phyloP scores from a whole-genome alignment of 1,140 invertebrate species.

The Lasioglossum baleicum region DNA sequence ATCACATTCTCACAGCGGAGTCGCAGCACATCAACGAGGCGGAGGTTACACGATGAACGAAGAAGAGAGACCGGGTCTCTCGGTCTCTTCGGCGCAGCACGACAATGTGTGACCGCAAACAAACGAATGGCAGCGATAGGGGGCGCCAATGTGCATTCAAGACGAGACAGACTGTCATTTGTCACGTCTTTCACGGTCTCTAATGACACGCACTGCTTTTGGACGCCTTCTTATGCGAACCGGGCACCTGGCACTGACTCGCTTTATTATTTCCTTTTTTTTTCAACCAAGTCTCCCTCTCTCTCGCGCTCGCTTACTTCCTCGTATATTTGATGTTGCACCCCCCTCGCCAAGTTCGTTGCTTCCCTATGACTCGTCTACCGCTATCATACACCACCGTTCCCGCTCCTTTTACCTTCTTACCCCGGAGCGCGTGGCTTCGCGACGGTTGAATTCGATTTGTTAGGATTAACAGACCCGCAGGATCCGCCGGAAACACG shows the following conservation, averaged over 20 bases:
- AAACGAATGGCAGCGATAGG: slow-evolving; percentile 79
- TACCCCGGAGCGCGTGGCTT: slow-evolving; percentile 18
- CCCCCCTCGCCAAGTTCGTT: slow-evolving; percentile 8
- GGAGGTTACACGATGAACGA: slow-evolving; percentile 54
- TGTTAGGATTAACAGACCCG: slow-evolving; percentile 75
- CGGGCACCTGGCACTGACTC: slow-evolving; percentile 69
- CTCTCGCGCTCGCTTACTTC: slow-evolving; percentile 25
- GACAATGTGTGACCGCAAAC: slow-evolving; percentile 79
- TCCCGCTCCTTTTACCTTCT: slow-evolving; percentile 33
- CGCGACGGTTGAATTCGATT: slow-evolving; percentile 77
- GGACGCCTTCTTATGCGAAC: slow-evolving; percentile 73
- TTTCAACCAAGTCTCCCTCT: slow-evolving; percentile 23
- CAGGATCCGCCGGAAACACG: too few relatives aligned
- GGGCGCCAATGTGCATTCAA: slow-evolving; percentile 78
- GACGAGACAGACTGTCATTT: slow-evolving; percentile 78
- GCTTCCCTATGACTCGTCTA: slow-evolving; percentile 36
- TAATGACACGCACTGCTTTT: slow-evolving; percentile 80
- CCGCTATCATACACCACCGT: slow-evolving; percentile 34
- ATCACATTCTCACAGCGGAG: slow-evolving; percentile 72
- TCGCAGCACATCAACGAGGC: slow-evolving; percentile 38
- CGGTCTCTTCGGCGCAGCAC: slow-evolving; percentile 18
- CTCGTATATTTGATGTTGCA: not conserved
- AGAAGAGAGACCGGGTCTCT: slow-evolving; percentile 13
- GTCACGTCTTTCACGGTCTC: slow-evolving; percentile 78
- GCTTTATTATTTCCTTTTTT: slow-evolving; percentile 69